A percentile compares a stretch with the other conserved stretches of the same genome.
phyloP scores from a whole-genome alignment of 2,113 vertebrate genomes.

The Ariopsis seemanni region DNA sequence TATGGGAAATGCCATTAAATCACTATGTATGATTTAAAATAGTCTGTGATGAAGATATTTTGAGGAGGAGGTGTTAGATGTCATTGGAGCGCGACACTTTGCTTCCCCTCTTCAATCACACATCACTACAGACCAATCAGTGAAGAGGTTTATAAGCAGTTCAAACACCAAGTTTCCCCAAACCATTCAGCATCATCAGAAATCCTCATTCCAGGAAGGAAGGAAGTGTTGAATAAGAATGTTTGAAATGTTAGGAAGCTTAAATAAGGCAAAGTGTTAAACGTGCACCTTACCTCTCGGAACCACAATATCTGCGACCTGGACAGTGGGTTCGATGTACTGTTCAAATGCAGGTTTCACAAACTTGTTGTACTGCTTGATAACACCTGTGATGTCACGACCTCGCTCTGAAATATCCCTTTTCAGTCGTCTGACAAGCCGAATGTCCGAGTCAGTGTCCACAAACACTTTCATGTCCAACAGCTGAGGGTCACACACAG shows the following conservation, averaged over 20 bases:
- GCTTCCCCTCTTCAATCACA: too few relatives aligned
- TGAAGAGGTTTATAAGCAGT: too few relatives aligned
- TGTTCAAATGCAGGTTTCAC: slow-evolving; percentile 89
- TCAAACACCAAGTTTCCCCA: too few relatives aligned
- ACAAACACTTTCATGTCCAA: slow-evolving; percentile 95
- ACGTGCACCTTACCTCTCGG: slow-evolving; percentile 78
- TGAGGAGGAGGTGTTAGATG: too few relatives aligned
- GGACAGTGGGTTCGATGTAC: slow-evolving; percentile 89
- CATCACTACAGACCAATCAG: too few relatives aligned
- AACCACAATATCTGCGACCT: slow-evolving; percentile 88
- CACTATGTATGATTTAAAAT: too few relatives aligned
- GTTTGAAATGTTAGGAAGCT: background rate
- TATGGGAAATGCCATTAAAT: too few relatives aligned
- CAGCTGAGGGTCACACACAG: slow-evolving; percentile 66
- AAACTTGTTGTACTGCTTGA: slow-evolving; percentile 90
- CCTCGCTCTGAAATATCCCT: slow-evolving; percentile 84
- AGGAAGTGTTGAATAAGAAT: background rate
- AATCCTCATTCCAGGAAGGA: background rate
- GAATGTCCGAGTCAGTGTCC: slow-evolving; percentile 89
- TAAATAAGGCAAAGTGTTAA: background rate
- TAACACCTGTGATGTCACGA: slow-evolving; percentile 80
- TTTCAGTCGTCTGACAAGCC: slow-evolving; percentile 84
- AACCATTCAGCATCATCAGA: too few relatives aligned
- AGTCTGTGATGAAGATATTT: too few relatives aligned
- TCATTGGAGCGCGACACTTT: too few relatives aligned